Evolutionary conservation across 2,113 vertebrate genomes (phyloP).

Genomic region (Carassius carassius): DNA sequence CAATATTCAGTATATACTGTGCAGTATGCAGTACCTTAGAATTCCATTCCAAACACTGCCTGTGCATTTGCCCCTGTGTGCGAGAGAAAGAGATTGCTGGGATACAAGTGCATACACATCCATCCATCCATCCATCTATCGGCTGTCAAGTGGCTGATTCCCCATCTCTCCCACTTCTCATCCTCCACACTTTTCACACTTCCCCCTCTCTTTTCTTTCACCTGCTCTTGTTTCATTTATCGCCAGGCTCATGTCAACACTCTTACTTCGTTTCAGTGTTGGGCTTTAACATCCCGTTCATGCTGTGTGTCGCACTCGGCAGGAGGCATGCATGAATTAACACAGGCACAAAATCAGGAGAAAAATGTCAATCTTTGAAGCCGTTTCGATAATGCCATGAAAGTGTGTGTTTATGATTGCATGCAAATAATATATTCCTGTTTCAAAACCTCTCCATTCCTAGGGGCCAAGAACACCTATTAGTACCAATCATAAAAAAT

Average conservation of each 20-base stretch:
- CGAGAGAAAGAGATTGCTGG: constrained; percentile 11
- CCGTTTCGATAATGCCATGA: background rate
- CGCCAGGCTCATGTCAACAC: constrained; percentile 32
- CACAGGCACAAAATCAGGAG: constrained; percentile 14
- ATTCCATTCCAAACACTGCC: background rate
- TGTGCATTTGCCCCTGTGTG: background rate
- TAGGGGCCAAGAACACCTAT: constrained; percentile 5
- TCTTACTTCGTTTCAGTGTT: constrained; percentile 6
- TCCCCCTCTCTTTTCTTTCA: constrained; percentile 51
- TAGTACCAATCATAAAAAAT: constrained; percentile 40
- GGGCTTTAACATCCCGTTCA: constrained; percentile 16
- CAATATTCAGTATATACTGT: background rate
- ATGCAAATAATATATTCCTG: constrained; percentile 6
- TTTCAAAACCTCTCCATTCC: background rate
- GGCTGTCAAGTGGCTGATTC: constrained; percentile 37
- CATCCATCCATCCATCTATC: constrained; percentile 20
- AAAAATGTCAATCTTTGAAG: background rate
- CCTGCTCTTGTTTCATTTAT: constrained; percentile 31
- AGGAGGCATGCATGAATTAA: constrained; percentile 42
- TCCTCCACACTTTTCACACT: constrained; percentile 38
- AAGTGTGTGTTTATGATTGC: background rate
- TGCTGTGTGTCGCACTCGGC: constrained; percentile 1
- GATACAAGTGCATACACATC: constrained; percentile 4
- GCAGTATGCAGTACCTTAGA: background rate
- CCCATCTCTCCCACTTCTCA: constrained; percentile 43